Evolutionary conservation across 1,140 invertebrate species (phyloP), one percentile per base, ranked within the genome.

Genomic region (Drosophila sp.): DNA sequence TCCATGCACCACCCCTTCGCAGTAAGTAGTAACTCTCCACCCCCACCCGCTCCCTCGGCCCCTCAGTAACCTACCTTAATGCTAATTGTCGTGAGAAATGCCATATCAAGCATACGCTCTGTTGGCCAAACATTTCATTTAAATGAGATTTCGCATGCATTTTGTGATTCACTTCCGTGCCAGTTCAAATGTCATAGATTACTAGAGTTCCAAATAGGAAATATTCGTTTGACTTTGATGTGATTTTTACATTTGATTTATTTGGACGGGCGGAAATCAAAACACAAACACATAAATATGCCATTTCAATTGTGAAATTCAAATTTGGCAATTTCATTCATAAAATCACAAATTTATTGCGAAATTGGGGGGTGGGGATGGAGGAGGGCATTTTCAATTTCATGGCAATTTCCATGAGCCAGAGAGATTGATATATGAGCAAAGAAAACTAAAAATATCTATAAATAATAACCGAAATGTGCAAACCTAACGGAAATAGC

Each of bases 41-140:
- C 7, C 2, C 8, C 4, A 32, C 1, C 40, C 29, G 3, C 57
- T 8, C 23, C 7, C n/a, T 30, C 4, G n/a, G 23, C 3, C 27
- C 29, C 8, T 7, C 4, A n/a, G 38, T 66, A 47, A 70, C 47
- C n/a, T 76, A 60, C 54, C 44, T 50, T 47, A 55, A 60, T 68
- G 76, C 84, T 87, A 87, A 87, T 89, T 87, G 80, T 82, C 84
- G 84, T 87, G 83, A 80, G 83, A 87, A 87, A 73, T 71, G 69
- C 40, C 47, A 79, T 70, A 87, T 83, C 64, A 86, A 72, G 71
- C 68, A 86, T 87, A 87, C 82, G 82, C 71, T n/a, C 27, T 29
- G 64, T 29, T 27, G 75, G 63, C 66, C 72, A 38, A 35, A 47
- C 7, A 50, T 47, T 47, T 47, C 23, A 47, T 41, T 41, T n/a